Conservation (phyloP, 2,888 invertebrate species). For the Acanthosepion pharaonis region DNA sequence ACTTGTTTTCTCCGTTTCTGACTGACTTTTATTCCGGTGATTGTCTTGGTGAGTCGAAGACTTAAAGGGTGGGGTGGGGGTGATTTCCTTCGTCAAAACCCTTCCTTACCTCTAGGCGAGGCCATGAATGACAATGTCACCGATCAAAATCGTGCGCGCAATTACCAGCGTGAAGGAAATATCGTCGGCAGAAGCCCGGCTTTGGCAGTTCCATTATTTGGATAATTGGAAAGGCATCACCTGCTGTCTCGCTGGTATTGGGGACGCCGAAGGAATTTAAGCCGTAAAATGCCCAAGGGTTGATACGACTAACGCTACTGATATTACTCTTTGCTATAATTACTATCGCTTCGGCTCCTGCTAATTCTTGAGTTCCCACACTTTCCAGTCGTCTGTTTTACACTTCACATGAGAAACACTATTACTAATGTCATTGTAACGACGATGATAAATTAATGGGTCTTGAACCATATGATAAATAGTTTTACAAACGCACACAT, state of each 20-base stretch:
- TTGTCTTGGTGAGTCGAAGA: neutral
- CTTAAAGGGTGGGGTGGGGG: neutral
- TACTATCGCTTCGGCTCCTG: neutral
- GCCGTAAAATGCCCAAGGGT: neutral
- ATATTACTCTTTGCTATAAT: neutral
- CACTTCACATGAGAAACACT: neutral
- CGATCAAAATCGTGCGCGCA: neutral
- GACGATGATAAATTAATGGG: neutral
- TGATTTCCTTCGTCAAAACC: neutral
- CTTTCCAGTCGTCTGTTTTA: neutral
- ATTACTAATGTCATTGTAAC: neutral
- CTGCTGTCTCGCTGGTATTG: slow-evolving; percentile 8
- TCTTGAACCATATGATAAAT: neutral
- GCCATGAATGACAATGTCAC: neutral
- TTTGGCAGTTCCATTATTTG: slow-evolving; percentile 33
- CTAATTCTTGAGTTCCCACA: neutral
- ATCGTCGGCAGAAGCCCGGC: slow-evolving; percentile 1
- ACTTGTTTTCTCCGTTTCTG: neutral
- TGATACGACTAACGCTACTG: neutral
- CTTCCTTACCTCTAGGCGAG: neutral
- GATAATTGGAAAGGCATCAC: slow-evolving; percentile 15
- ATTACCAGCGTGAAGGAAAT: slow-evolving; percentile 7
- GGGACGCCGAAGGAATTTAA: neutral
- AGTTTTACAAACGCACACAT: neutral
- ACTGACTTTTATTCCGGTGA: neutral